Base-by-base conservation (phyloP, 2,113 vertebrate genomes). In the Rallus limicola region DNA sequence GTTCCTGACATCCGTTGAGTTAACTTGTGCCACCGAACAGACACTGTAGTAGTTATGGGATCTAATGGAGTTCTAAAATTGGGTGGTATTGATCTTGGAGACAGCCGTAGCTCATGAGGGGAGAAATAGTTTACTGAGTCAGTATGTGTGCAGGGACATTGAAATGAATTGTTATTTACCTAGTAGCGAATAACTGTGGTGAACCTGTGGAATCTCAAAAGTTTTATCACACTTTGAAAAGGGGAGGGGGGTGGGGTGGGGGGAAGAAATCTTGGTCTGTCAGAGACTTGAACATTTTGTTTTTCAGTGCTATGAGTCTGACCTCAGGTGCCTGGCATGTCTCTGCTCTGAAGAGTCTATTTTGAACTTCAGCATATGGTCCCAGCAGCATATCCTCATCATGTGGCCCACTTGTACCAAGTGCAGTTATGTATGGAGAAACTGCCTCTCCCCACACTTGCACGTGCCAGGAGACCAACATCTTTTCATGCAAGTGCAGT, bases 131-230 rank as follows among this genome's bases (percentile, higher is more conserved):
- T 97, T 97, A 92, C 95, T 94, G 94, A 97, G 80, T 94, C 56
- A 92, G 40, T 69, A 62, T 29, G 4, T 74, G 31, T 62, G 9
- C 6, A 6, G 36, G 74, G 67, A 88, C 56, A 58, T 65, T 81
- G 86, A 92, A 95, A 97, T 93, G 58, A 91, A 67, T 25, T 88
- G 29, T 83, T 91, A 78, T 91, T 96, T 97, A 88, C 76, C 72
- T 95, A 46, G 52, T 92, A 92, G 88, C 93, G 65, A 97, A 33
- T 95, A 95, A 95, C 25, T 79, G 23, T 91, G 93, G 82, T 78
- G 60, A 80, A 69, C 5, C 38, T 46, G 14, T 60, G 36, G 60
- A 65, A 82, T 50, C 65, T 92, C 59, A 75, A 63, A 95, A 55
- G 42, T 59, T 77, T 95, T 77, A 93, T 75, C 64, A 68, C 5